Evolutionary conservation across 37 sponge, comb jelly and placozoan species (phyloP).

Genomic region (Hexactinellida sp.): DNA sequence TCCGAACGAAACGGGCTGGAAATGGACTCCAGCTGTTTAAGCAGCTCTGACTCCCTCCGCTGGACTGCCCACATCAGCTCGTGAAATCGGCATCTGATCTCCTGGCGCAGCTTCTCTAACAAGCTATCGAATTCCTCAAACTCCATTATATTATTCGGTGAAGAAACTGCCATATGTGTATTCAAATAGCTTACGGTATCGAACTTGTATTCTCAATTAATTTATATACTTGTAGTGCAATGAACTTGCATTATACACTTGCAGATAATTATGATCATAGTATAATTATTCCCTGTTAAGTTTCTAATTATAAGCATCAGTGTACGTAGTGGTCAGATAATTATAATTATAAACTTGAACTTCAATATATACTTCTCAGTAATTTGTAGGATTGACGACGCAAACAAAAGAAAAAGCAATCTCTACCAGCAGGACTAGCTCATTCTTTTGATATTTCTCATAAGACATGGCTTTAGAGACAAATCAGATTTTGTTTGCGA

Average conservation of each 20-base stretch:
- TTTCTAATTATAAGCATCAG: too few species aligned
- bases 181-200: too few species aligned
- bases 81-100: background rate
- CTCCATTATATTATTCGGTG: background rate
- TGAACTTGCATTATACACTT: too few species aligned
- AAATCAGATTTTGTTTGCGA: background rate
- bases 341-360: too few species aligned
- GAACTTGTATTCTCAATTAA: too few species aligned
- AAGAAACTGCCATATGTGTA: too few species aligned
- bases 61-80: background rate
- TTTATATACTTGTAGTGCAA: too few species aligned
- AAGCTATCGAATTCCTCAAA: background rate
- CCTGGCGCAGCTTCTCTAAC: background rate
- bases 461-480: background rate
- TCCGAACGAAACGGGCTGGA: background rate
- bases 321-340: too few species aligned
- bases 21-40: background rate
- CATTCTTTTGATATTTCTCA: conserved; percentile 4
- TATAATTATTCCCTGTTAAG: too few species aligned
- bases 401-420: background rate
- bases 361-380: background rate
- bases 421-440: too few species aligned
- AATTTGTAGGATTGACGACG: background rate
- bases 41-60: background rate
- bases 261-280: too few species aligned